Evolutionary conservation across 2,113 vertebrate genomes (phyloP).

Genomic region (Xenotilapia caudafasciata): DNA sequence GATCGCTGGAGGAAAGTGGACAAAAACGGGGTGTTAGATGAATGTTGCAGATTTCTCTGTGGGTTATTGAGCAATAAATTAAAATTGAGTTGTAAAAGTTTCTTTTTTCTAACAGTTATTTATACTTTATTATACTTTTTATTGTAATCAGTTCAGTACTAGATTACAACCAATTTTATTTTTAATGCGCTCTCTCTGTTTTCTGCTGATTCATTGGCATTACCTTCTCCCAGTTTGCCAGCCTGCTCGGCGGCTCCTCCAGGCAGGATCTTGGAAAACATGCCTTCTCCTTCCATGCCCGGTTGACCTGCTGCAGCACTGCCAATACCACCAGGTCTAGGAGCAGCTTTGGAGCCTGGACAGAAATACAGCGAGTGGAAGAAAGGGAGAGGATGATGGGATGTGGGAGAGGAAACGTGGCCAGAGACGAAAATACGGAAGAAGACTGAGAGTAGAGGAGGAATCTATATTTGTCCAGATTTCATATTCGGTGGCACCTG

Average conservation of each 20-base stretch:
- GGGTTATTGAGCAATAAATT: background rate
- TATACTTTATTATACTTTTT: background rate
- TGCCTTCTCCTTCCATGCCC: conserved; percentile 80
- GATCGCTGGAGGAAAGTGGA: conserved; percentile 73
- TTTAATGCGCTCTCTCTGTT: background rate
- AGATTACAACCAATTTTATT: background rate
- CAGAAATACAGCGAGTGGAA: background rate
- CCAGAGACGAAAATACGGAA: background rate
- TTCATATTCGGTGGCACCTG: background rate
- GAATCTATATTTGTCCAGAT: background rate
- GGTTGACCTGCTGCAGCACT: conserved; percentile 77
- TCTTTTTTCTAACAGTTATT: background rate
- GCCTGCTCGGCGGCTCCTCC: conserved; percentile 93
- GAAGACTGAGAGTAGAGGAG: background rate
- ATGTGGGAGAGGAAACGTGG: background rate
- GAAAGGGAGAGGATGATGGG: background rate
- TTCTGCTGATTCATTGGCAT: background rate
- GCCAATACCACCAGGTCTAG: conserved; percentile 72
- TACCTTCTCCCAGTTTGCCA: conserved; percentile 96
- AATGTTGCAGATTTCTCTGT: background rate
- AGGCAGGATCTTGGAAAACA: conserved; percentile 94
- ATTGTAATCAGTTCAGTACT: background rate
- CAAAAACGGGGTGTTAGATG: background rate
- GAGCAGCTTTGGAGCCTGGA: conserved; percentile 77
- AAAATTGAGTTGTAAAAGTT: background rate